These are phyloP conservation scores for Drosophila recens DNA, from an alignment of 2,888 invertebrate species.

Conservation along the genomic window DNA sequence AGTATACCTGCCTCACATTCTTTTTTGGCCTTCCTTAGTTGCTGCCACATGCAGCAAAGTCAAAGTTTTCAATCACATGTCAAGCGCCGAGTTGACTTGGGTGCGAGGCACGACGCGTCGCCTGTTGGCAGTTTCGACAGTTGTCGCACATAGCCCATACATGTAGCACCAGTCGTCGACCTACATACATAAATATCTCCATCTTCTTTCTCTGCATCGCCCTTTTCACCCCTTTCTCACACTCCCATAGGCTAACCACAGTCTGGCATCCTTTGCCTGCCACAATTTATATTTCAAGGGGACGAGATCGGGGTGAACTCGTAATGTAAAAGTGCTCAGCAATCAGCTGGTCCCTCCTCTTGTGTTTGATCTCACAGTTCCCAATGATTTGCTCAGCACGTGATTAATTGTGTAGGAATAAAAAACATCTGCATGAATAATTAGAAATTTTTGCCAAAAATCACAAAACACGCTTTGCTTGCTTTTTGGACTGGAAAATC, in stretches of 20 bases:
- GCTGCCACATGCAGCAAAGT: conserved; percentile 74
- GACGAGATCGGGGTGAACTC: not conserved
- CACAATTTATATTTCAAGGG: conserved; percentile 60
- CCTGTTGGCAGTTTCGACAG: conserved; percentile 73
- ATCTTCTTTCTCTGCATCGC: not conserved
- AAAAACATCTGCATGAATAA: conserved; percentile 73
- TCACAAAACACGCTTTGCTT: conserved; percentile 54
- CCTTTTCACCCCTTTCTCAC: not conserved
- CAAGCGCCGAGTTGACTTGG: conserved; percentile 73
- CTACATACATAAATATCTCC: not conserved
- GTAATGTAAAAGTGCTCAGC: conserved; percentile 46
- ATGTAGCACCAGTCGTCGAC: conserved; percentile 56
- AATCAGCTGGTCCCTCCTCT: conserved; percentile 50
- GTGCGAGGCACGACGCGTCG: conserved; percentile 51
- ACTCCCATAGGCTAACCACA: conserved; percentile 54
- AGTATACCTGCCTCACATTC: conserved; percentile 6
- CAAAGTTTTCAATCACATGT: conserved; percentile 82
- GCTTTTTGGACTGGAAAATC: conserved; percentile 51
- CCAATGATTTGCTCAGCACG: conserved; percentile 51
- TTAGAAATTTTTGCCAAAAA: conserved; percentile 69
- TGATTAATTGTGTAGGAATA: conserved; percentile 67
- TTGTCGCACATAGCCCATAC: conserved; percentile 79
- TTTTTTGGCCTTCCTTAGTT: conserved; percentile 17
- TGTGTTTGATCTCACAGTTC: not conserved
- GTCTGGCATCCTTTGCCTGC: conserved; percentile 61